Base-by-base conservation (phyloP, 2,888 invertebrate species). In the Lasioglossum zephyrum region DNA sequence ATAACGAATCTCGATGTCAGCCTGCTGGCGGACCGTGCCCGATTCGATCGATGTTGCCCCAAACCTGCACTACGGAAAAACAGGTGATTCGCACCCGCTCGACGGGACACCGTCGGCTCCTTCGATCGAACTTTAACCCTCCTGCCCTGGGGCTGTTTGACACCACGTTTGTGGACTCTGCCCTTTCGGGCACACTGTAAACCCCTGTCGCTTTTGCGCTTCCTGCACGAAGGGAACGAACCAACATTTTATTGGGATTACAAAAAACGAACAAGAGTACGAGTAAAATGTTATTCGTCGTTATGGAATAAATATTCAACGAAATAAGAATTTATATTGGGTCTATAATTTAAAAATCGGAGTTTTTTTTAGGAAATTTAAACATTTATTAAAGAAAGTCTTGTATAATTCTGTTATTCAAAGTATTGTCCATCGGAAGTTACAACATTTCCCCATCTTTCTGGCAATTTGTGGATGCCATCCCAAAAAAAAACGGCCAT, bases 1-100 rank as follows among this genome's bases (percentile, higher is more conserved):
- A 89, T 89, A 89, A 89, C 89, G 87, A 89, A 89, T 88, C 85
- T 86, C 82, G 81, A 84, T 78, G 81, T 83, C 84, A 82, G 75
- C 73, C 75, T 31, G 44, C 44, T 39, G 70, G 77, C 63, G 84
- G 86, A 82, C 82, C 80, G 73, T 70, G 76, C 70, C 74, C 47
- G 80, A 84, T 76, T 79, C 81, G 75, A 73, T 85, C 66, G 39
- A 69, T 69, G 63, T 63, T 63, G 63, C 63, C 31, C 63, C 63
- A 31, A 31, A 63, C 63, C 31, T 63, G 66, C 66, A 69, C 66
- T 1, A 44, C 57, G 63, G 77, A 69, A 84, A 84, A 85, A 80
- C 82, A 72, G 82, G 39, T 41, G 44, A 69, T n/a, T 44, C 41
- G 63, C 63, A 63, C 70, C 70, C 41, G 41, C 13, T 70, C 39